phyloP scores from a whole-genome alignment of 2,888 invertebrate genomes.

The Tubiluchus corallicola region DNA sequence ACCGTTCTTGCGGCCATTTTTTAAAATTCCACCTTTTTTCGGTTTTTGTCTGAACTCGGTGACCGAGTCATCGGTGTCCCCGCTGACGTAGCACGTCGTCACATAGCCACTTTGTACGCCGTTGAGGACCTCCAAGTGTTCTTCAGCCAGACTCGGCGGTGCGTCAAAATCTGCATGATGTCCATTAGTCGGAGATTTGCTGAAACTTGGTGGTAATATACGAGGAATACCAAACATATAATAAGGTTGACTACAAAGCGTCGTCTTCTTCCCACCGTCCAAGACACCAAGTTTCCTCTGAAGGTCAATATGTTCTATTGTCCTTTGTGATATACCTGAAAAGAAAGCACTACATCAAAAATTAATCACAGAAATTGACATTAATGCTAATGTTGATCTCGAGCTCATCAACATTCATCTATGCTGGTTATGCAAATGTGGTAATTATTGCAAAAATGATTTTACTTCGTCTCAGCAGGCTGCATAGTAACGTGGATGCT shows the following conservation, averaged over 20 bases:
- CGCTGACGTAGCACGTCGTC: background rate
- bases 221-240: slow-evolving; percentile 1
- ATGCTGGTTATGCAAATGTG: too few species aligned
- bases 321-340: background rate
- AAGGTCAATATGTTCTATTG: background rate
- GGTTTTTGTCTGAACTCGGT: background rate
- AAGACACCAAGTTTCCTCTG: background rate
- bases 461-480: too few species aligned
- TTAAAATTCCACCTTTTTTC: background rate
- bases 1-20: background rate
- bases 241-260: background rate
- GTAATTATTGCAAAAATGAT: too few species aligned
- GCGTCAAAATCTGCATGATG: too few species aligned
- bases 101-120: background rate
- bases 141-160: background rate
- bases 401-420: too few species aligned
- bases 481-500: too few species aligned
- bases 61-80: background rate
- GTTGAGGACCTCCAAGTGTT: background rate
- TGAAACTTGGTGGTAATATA: background rate
- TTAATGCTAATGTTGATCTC: too few species aligned
- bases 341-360: too few species aligned
- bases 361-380: too few species aligned
- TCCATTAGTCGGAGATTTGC: too few species aligned
- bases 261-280: background rate